Evolutionary conservation across 2,113 vertebrate genomes (phyloP).

Genomic region (Onychostoma macrolepis): DNA sequence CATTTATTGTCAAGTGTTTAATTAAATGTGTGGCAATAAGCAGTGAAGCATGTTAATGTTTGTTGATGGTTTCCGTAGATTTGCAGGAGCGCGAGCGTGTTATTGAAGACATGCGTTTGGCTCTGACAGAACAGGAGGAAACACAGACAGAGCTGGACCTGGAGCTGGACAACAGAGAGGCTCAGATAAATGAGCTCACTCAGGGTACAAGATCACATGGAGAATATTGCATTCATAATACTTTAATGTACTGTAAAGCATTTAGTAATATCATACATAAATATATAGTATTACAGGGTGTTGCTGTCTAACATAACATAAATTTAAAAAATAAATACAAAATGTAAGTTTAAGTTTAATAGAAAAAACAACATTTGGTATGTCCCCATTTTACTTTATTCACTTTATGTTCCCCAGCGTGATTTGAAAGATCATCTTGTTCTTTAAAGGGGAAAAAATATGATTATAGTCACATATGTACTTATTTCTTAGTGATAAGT

Average conservation of each 20-base stretch:
- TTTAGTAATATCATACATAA: background rate
- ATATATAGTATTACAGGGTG: background rate
- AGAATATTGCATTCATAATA: background rate
- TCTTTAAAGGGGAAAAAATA: background rate
- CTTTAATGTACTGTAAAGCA: background rate
- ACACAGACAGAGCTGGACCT: conserved; percentile 88
- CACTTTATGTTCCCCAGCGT: background rate
- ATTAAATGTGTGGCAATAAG: background rate
- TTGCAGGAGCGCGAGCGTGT: conserved; percentile 78
- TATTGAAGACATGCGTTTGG: conserved; percentile 86
- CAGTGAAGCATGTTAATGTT: conserved; percentile 11
- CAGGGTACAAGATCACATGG: conserved; percentile 69
- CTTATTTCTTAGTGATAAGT: too few species aligned
- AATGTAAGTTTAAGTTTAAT: background rate
- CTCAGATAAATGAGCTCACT: conserved; percentile 74
- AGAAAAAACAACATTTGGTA: background rate
- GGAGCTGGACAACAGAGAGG: conserved; percentile 78
- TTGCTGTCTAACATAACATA: background rate
- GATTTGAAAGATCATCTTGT: background rate
- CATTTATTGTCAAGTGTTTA: background rate
- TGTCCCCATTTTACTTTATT: background rate
- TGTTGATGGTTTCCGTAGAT: conserved; percentile 69
- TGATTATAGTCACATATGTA: too few species aligned
- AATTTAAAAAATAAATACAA: background rate
- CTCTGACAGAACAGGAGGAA: conserved; percentile 89